Evolutionary conservation across 1,140 invertebrate species (phyloP).

Genomic region (Araneus ventricosus): DNA sequence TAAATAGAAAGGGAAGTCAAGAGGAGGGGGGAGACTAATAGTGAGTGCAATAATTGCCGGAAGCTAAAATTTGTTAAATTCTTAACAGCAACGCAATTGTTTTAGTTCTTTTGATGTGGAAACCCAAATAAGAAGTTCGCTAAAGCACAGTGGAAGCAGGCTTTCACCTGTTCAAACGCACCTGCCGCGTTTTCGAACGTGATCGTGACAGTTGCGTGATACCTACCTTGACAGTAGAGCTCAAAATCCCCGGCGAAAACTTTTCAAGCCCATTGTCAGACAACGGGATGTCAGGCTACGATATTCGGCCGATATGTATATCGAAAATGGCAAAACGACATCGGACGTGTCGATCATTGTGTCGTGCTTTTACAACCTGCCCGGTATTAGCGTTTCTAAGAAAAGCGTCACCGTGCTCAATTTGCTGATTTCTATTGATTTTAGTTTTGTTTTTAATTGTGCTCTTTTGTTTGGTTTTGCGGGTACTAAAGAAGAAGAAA

Average conservation of each 20-base stretch:
- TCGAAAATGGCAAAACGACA: not conserved
- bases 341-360: not conserved
- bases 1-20: too few relatives aligned
- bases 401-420: not conserved
- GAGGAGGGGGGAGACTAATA: too few relatives aligned
- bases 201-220: constrained; percentile 13
- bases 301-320: not conserved
- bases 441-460: not conserved
- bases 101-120: too few relatives aligned
- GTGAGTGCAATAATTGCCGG: too few relatives aligned
- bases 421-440: constrained; percentile 30
- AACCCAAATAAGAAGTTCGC: not conserved
- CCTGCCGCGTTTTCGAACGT: not conserved
- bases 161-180: constrained; percentile 27
- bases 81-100: too few relatives aligned
- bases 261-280: not conserved
- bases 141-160: not conserved
- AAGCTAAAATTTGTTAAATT: too few relatives aligned
- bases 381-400: not conserved
- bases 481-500: not conserved
- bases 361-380: not conserved
- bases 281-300: not conserved
- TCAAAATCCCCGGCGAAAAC: not conserved
- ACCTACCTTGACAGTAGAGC: not conserved
- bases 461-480: not conserved